Percentiles rank a stretch among this genome's conserved stretches.
Conservation (phyloP, 2,888 invertebrate species). For the Halictus ligatus region DNA sequence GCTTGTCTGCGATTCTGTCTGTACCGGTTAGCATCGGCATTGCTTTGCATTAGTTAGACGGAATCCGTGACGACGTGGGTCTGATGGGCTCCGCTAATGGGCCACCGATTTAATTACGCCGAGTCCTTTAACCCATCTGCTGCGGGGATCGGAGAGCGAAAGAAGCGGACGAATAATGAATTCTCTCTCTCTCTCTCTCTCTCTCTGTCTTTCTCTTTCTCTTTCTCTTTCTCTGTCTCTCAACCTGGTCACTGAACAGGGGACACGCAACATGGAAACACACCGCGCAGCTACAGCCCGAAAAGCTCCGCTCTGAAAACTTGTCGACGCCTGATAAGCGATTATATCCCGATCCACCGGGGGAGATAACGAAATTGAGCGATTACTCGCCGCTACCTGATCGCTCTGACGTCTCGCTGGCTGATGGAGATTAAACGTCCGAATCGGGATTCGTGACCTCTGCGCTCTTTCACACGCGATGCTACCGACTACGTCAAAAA, state of each 20-base stretch:
- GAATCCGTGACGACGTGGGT: conserved; percentile 76
- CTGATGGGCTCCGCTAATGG: conserved; percentile 77
- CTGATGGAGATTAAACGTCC: conserved; percentile 27
- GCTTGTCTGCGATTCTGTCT: conserved; percentile 47
- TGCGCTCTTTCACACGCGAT: conserved; percentile 5
- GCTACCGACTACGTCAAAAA: background rate
- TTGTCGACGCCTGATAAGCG: conserved; percentile 38
- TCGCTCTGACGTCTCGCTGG: conserved; percentile 31
- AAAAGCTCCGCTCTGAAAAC: conserved; percentile 21
- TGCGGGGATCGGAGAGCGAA: conserved; percentile 29
- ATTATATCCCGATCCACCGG: conserved; percentile 17
- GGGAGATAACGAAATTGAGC: conserved; percentile 27
- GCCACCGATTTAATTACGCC: conserved; percentile 78
- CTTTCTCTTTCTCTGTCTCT: background rate
- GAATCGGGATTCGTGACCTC: conserved; percentile 13
- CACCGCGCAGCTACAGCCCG: background rate
- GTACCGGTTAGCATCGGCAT: conserved; percentile 69
- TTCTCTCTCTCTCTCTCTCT: background rate
- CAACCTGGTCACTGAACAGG: background rate
- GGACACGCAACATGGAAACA: conserved; percentile 22
- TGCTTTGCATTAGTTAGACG: conserved; percentile 79
- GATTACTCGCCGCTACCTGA: conserved; percentile 23
- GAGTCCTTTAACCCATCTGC: conserved; percentile 68
- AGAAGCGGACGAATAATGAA: conserved; percentile 53
- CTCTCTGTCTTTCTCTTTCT: background rate